These are phyloP conservation scores for Phaedon cochleariae DNA, from an alignment of 2,888 invertebrate species.

Conservation along the genomic window DNA sequence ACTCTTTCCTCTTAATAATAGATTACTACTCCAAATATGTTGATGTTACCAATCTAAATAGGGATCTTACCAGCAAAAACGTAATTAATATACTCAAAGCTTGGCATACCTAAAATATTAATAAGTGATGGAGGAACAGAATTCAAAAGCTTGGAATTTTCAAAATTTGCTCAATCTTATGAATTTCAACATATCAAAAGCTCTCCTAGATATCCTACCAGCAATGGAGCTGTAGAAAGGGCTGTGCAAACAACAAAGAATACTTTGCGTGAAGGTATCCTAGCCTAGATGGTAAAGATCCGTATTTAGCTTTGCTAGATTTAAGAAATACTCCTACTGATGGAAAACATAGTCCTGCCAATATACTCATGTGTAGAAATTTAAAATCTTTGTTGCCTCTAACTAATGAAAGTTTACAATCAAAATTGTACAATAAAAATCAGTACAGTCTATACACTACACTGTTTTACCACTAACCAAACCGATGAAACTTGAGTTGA, in stretches of 20 bases:
- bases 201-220: constrained; percentile 14
- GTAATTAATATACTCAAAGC: not conserved
- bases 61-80: not conserved
- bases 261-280: not conserved
- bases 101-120: not conserved
- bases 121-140: constrained; percentile 8
- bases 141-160: constrained; percentile 7
- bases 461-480: too few relatives aligned
- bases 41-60: not conserved
- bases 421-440: constrained; percentile 15
- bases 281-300: constrained; percentile 1
- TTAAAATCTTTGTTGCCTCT: constrained; percentile 1
- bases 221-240: constrained; percentile 7
- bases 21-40: not conserved
- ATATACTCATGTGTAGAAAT: constrained; percentile 11
- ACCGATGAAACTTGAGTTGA: too few relatives aligned
- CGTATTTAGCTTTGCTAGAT: too few relatives aligned
- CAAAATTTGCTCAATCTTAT: constrained; percentile 8
- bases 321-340: constrained; percentile 10
- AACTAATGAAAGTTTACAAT: not conserved
- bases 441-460: too few relatives aligned
- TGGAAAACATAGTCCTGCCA: constrained; percentile 4
- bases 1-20: not conserved
- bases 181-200: constrained; percentile 14
- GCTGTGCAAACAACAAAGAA: not conserved